Evolutionary conservation across 2,113 vertebrate genomes (phyloP).

Genomic region (Rhinolophus sinicus): DNA sequence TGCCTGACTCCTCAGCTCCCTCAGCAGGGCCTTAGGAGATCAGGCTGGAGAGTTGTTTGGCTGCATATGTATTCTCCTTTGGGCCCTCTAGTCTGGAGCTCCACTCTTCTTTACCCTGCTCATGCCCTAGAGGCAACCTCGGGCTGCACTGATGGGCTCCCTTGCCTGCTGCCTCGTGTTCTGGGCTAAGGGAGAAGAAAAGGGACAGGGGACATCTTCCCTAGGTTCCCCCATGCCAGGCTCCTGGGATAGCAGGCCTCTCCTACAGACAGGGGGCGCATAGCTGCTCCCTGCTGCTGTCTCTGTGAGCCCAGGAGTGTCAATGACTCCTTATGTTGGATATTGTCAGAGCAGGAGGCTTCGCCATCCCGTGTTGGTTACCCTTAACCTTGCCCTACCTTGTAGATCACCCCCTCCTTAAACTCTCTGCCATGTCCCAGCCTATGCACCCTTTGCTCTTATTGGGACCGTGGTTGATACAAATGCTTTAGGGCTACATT

Average conservation of each 20-base stretch:
- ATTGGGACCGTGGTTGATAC: background rate
- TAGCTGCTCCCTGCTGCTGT: background rate
- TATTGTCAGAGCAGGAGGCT: background rate
- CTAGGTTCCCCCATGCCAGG: background rate
- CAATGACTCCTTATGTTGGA: background rate
- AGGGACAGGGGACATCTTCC: background rate
- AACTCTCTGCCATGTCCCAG: background rate
- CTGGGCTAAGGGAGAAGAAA: background rate
- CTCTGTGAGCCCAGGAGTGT: background rate
- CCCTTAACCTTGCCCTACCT: background rate
- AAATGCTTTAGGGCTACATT: background rate
- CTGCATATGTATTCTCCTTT: background rate
- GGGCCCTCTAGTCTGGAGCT: background rate
- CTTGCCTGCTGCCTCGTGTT: background rate
- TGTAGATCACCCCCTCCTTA: background rate
- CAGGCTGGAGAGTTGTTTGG: background rate
- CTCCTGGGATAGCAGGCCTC: background rate
- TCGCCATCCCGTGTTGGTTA: background rate
- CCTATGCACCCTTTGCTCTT: background rate
- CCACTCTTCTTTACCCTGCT: background rate
- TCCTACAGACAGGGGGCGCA: background rate
- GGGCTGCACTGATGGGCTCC: background rate
- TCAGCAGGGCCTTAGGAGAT: background rate
- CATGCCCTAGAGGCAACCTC: background rate
- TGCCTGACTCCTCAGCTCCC: background rate